Evolutionary conservation across 2,888 invertebrate genomes (phyloP).

Genomic region (Trachelus stipa): DNA sequence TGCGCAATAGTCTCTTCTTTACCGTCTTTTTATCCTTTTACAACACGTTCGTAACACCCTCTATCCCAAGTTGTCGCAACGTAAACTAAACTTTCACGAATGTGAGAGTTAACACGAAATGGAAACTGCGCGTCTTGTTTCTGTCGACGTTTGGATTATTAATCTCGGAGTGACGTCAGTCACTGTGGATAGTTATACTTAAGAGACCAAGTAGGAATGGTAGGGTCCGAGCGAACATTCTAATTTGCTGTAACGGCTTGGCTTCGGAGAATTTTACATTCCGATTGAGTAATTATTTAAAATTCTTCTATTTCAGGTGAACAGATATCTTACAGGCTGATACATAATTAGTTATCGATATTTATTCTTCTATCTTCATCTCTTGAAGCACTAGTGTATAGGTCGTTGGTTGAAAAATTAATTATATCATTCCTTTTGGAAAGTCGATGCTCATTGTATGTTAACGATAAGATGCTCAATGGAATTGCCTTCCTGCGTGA

Average conservation of each 20-base stretch:
- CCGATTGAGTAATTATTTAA: neutral
- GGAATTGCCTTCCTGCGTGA: neutral
- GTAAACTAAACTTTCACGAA: neutral
- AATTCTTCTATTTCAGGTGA: no score
- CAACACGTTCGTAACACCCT: neutral
- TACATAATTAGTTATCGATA: neutral
- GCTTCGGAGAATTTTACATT: neutral
- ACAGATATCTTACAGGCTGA: no score
- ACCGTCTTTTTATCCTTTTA: neutral
- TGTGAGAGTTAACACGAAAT: neutral
- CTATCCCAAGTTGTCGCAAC: neutral
- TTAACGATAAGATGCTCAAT: neutral
- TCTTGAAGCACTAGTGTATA: neutral
- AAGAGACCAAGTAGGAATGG: neutral
- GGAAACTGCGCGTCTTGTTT: slow-evolving; percentile 8
- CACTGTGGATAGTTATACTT: neutral
- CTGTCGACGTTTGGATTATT: neutral
- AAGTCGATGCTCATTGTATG: neutral
- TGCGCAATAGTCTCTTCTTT: neutral
- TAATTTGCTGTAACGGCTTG: neutral
- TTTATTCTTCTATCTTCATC: neutral
- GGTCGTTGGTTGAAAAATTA: neutral
- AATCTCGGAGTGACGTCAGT: neutral
- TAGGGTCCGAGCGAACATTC: neutral
- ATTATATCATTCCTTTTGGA: neutral